Percentiles rank a stretch among this genome's conserved stretches.
These are phyloP conservation scores for Rynchops niger DNA, from an alignment of 2,113 vertebrate species.

Conservation along the genomic window DNA sequence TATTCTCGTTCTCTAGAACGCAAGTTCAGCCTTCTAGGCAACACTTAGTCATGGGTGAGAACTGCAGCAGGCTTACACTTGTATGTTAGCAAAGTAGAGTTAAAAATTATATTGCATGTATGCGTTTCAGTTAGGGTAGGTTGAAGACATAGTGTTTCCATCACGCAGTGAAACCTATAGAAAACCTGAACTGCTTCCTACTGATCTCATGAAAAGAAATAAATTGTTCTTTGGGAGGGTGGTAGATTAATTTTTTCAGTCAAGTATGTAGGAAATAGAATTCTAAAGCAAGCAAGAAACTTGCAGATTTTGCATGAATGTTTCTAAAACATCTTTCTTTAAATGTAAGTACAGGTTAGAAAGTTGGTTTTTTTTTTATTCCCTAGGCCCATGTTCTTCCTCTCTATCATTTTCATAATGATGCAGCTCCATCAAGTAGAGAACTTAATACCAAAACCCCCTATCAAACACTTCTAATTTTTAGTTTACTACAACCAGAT, in stretches of 20 bases:
- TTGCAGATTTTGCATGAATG: neutral
- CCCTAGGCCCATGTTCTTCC: neutral
- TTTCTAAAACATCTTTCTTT: neutral
- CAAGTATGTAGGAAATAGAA: neutral
- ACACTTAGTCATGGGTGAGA: neutral
- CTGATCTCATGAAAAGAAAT: neutral
- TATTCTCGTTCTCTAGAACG: neutral
- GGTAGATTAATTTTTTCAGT: neutral
- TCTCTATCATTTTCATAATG: neutral
- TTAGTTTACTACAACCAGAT: neutral
- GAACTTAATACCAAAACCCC: neutral
- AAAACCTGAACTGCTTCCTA: neutral
- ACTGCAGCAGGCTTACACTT: neutral
- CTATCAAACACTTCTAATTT: neutral
- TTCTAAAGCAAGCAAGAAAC: neutral
- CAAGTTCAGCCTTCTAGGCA: neutral
- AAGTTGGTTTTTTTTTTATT: neutral
- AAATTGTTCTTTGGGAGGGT: neutral
- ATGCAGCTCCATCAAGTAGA: neutral
- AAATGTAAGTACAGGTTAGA: neutral
- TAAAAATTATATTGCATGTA: neutral
- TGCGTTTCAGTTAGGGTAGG: neutral
- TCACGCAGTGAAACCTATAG: neutral
- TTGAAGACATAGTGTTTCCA: neutral
- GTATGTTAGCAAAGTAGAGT: too few species aligned